Evolutionary conservation across 2,888 invertebrate species (phyloP), one percentile per base, ranked within the genome.

Genomic region (Conchocele bisecta): DNA sequence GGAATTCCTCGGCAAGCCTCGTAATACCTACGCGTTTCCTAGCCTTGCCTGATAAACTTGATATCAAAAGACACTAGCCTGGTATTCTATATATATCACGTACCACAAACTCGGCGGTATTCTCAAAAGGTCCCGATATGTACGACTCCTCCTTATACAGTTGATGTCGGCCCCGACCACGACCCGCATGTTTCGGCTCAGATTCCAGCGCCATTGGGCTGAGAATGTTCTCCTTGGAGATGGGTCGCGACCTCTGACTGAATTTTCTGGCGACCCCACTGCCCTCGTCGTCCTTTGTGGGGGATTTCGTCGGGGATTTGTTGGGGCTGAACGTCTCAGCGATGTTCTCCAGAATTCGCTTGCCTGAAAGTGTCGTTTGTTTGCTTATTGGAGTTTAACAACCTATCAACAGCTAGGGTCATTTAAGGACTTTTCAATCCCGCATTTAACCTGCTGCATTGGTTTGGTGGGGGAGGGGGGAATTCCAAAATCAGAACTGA

Each of bases 91-190:
- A 44, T 13, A n/a, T n/a, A 46, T 2, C 5, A 59, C 69, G 54
- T 70, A 82, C 82, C 50, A 78, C 69, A 75, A 82, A 82, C 9
- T 58, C 70, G 41, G 65, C 75, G 28, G 56, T 75, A 29, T 61
- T 75, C 17, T 79, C 77, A 24, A 82, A 31, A 17, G 79, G 82
- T 53, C 79, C 75, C 20, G 82, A 82, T 46, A 82, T 79, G 44
- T 72, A 77, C 35, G 76, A 51, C 5, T 74, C 70, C 17, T 82
- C 79, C 26, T 72, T 79, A 57, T 82, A 82, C 24, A 82, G 48
- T n/a, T 66, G 61, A 58, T 82, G 79, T 17, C 72, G 69, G 9
- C 63, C 74, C 26, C 74, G 39, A 4, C 70, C 63, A 17, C 58
- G 46, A 20, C 70, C 58, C 4, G 51, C 13, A 7, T 59, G 39